Evolutionary conservation across 2,888 invertebrate genomes (phyloP).

Genomic region (Acrobasis consociella): DNA sequence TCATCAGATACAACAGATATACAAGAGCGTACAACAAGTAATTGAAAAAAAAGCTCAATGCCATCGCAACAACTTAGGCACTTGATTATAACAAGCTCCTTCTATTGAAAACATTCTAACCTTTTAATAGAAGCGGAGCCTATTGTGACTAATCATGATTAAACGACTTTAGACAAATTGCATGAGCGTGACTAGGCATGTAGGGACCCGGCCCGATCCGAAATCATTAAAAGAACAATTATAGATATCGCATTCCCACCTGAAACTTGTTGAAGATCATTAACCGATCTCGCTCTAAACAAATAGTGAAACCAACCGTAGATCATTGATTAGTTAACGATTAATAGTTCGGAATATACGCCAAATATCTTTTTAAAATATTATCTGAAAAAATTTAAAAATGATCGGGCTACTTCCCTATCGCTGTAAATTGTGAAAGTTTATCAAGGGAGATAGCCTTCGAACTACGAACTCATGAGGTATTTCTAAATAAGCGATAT

Average conservation of each 20-base stretch:
- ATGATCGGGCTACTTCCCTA: too few relatives aligned
- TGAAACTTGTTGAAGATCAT: slow-evolving; percentile 79
- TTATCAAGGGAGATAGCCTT: too few relatives aligned
- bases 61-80: slow-evolving; percentile 31
- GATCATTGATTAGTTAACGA: slow-evolving; percentile 38
- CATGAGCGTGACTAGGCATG: slow-evolving; percentile 81
- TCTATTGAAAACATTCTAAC: slow-evolving; percentile 66
- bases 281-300: slow-evolving; percentile 77
- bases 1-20: background rate
- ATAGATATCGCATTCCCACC: slow-evolving; percentile 81
- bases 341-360: slow-evolving; percentile 35
- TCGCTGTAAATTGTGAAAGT: too few relatives aligned
- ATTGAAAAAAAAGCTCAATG: slow-evolving; percentile 24
- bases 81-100: slow-evolving; percentile 53
- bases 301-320: slow-evolving; percentile 65
- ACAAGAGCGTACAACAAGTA: slow-evolving; percentile 4
- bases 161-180: slow-evolving; percentile 83
- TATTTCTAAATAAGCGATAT: too few relatives aligned
- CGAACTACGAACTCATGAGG: too few relatives aligned
- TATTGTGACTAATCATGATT: slow-evolving; percentile 83
- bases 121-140: slow-evolving; percentile 73
- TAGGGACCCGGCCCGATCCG: slow-evolving; percentile 68
- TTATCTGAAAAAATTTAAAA: too few relatives aligned
- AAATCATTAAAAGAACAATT: slow-evolving; percentile 82
- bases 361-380: background rate